Evolutionary conservation across 2,113 vertebrate species (phyloP), one percentile per base, ranked within the genome.

Genomic region (Anolis sagrei): DNA sequence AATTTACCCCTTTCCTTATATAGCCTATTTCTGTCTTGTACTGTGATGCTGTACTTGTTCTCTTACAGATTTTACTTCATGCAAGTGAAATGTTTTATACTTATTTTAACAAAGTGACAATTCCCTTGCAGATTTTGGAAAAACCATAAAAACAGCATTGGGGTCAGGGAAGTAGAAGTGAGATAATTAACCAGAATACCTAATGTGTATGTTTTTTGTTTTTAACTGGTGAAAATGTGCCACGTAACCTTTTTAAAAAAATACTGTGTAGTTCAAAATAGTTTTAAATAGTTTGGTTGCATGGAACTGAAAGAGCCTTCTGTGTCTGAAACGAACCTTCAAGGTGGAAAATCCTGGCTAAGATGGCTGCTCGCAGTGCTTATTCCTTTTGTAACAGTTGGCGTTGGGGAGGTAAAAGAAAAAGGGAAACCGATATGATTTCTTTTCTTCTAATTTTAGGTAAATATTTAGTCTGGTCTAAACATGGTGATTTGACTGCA

Each of bases 281-380:
- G 76, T 89, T 93, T 89, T 84, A 90, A 94, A 93, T 93, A 88
- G 89, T 82, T 73, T 83, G 93, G 95, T 96, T 95, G 93, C 91
- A 54, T 91, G 87, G 88, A 68, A 80, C 93, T 97, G 95, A 97
- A 97, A 96, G 95, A 94, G 78, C 89, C 91, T 92, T 95, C 94
- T 96, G 95, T 97, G 68, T 90, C 72, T 81, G 48, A 91, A 88
- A 72, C 79, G 86, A 89, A 82, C 90, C 91, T 94, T 92, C 77
- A 90, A 85, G 39, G 78, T 81, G 75, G 90, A 48, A 86, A 86
- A 64, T 88, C 81, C 91, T 75, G 80, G 66, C 49, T 86, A 66
- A 83, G 84, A 89, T 92, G 94, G 88, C 89, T 89, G 1, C 83
- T 82, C 73, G 83, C 77, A 51, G 75, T 89, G 88, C 82, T 48